Percentiles rank a stretch among this genome's conserved stretches.
phyloP scores from a whole-genome alignment of 1,140 invertebrate species.

The Drosophila micromelanica region DNA sequence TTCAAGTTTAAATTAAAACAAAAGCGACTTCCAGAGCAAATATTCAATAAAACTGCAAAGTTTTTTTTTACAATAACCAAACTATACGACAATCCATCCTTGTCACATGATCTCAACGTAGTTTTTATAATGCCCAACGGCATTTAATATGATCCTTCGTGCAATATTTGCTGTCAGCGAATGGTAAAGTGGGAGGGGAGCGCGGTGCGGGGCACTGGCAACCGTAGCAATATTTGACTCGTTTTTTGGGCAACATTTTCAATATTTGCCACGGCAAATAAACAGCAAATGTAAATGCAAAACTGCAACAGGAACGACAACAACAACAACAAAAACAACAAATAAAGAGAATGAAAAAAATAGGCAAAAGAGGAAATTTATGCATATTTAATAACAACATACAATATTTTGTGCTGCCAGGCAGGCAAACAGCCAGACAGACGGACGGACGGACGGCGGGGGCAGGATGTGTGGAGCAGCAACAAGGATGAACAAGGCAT shows the following conservation, averaged over 20 bases:
- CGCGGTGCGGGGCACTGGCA: background rate
- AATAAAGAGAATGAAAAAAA: slow-evolving; percentile 8
- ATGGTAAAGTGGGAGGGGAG: background rate
- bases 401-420: slow-evolving; percentile 47
- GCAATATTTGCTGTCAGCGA: slow-evolving; percentile 25
- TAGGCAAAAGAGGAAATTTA: slow-evolving; percentile 73
- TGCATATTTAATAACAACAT: slow-evolving; percentile 81
- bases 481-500: slow-evolving; percentile 70
- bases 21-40: background rate
- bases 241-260: slow-evolving; percentile 63
- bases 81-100: background rate
- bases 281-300: slow-evolving; percentile 80
- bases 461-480: slow-evolving; percentile 22
- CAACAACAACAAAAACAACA: slow-evolving; percentile 14
- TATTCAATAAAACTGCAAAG: background rate
- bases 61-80: background rate
- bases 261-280: slow-evolving; percentile 79
- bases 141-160: slow-evolving; percentile 17
- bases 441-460: background rate
- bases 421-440: slow-evolving; percentile 14
- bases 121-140: background rate
- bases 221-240: background rate
- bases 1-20: no score
- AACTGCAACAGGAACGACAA: slow-evolving; percentile 42
- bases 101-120: slow-evolving; percentile 1